These are phyloP conservation scores for Boloria selene DNA, from an alignment of 2,888 invertebrate species.

Conservation along the genomic window DNA sequence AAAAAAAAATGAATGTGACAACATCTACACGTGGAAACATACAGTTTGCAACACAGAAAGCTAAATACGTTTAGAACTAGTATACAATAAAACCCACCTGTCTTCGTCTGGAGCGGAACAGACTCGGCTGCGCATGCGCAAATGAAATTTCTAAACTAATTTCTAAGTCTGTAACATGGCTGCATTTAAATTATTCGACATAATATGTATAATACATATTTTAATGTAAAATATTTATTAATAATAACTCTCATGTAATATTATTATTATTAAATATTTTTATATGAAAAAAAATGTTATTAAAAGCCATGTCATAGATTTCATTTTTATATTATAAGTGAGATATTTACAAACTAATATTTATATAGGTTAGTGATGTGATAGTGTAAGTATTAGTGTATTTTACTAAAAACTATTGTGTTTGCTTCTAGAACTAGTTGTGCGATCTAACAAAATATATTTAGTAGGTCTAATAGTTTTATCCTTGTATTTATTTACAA, in stretches of 20 bases:
- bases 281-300: neutral
- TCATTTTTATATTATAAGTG: neutral
- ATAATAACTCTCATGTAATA: too few species aligned
- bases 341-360: neutral
- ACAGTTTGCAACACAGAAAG: constrained; percentile 35
- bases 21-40: neutral
- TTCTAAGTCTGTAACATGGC: constrained; percentile 21
- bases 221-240: too few species aligned
- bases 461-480: too few species aligned
- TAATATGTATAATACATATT: too few species aligned
- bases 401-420: neutral
- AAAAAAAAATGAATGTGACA: neutral
- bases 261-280: too few species aligned
- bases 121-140: constrained; percentile 71
- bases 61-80: constrained; percentile 11
- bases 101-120: constrained; percentile 66
- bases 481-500: too few species aligned
- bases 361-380: neutral
- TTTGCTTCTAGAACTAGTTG: constrained; percentile 20
- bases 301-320: neutral
- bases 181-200: neutral
- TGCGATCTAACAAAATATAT: constrained; percentile 6
- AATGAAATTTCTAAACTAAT: constrained; percentile 37
- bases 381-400: neutral
- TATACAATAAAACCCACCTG: constrained; percentile 63